Evolutionary conservation across 2,797 vertebrate genomes (phyloP).

Genomic region (Sebastes kiyomatsui): DNA sequence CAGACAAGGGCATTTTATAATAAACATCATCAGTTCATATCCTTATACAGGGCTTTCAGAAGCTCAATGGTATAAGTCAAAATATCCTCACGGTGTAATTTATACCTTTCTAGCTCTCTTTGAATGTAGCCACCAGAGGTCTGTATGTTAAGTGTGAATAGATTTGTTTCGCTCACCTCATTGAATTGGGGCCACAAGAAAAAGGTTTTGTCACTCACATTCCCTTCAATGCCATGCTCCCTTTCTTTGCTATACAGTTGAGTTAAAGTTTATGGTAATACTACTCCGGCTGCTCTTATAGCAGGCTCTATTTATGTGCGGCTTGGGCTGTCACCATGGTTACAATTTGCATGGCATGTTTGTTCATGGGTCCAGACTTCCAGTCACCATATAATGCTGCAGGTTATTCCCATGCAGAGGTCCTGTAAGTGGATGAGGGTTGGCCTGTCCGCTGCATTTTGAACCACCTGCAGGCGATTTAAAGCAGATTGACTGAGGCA

Average conservation of each 20-base stretch:
- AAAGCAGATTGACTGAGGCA: too few relatives aligned
- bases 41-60: not conserved
- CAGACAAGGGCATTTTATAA: not conserved
- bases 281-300: not conserved
- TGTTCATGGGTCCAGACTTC: not conserved
- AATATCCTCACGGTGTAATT: not conserved
- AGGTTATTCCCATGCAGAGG: not conserved
- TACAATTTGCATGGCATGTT: slow-evolving; percentile 41
- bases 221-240: not conserved
- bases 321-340: slow-evolving; percentile 23
- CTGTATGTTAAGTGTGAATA: not conserved
- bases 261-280: not conserved
- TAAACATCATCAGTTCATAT: not conserved
- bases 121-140: not conserved
- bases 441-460: too few relatives aligned
- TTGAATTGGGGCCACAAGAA: not conserved
- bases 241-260: not conserved
- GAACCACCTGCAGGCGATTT: too few relatives aligned
- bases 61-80: not conserved
- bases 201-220: not conserved
- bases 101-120: not conserved
- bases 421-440: not conserved
- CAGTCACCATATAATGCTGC: not conserved
- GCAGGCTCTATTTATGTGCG: slow-evolving; percentile 11
- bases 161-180: not conserved